These are phyloP conservation scores for Myotis daubentonii DNA, from an alignment of 2,797 vertebrate genomes.

Conservation along the genomic window DNA sequence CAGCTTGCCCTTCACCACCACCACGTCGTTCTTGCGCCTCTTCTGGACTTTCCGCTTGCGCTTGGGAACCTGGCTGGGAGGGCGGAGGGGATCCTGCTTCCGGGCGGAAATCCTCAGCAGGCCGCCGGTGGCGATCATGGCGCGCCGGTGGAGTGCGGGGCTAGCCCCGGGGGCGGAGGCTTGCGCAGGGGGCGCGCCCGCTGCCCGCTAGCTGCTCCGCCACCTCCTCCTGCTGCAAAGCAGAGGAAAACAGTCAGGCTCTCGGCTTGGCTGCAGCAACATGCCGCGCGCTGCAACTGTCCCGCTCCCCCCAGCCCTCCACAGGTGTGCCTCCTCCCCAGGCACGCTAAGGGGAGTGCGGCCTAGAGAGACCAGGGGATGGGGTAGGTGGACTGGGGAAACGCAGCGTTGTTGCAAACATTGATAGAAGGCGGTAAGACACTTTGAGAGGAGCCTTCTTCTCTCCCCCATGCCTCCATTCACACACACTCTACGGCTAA, in stretches of 20 bases:
- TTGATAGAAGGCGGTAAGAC: background rate
- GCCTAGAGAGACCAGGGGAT: background rate
- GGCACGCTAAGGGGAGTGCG: background rate
- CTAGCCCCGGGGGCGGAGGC: constrained; percentile 60
- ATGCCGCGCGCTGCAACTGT: background rate
- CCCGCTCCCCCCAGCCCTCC: background rate
- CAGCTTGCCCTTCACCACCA: constrained; percentile 98
- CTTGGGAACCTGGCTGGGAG: constrained; percentile 92
- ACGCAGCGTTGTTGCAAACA: background rate
- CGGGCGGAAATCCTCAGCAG: constrained; percentile 97
- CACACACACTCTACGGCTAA: background rate
- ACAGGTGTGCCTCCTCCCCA: background rate
- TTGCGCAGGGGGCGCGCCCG: background rate
- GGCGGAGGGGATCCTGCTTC: constrained; percentile 95
- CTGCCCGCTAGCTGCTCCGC: constrained; percentile 78
- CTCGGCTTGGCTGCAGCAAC: background rate
- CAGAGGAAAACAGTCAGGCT: constrained; percentile 77
- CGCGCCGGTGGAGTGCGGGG: constrained; percentile 60
- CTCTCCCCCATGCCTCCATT: too few relatives aligned
- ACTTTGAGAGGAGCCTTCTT: background rate
- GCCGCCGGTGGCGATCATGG: constrained; percentile 98
- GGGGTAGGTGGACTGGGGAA: background rate
- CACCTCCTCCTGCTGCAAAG: constrained; percentile 82
- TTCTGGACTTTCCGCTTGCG: constrained; percentile 93
- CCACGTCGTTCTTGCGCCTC: constrained; percentile 96